Evolutionary conservation across 2,888 invertebrate genomes (phyloP), one percentile per base, ranked within the genome.

Genomic region (Drosophila demipolita): DNA sequence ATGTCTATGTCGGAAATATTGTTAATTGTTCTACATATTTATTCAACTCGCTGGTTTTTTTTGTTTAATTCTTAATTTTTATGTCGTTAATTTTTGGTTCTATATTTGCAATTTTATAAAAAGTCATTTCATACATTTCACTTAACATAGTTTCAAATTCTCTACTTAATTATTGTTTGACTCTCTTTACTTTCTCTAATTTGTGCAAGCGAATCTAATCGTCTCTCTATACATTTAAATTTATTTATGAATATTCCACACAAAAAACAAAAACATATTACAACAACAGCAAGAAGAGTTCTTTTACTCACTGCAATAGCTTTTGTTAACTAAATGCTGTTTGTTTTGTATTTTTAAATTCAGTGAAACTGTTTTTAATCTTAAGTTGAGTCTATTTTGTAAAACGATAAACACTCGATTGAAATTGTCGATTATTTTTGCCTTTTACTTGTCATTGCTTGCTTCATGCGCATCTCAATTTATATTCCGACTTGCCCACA

Each of bases 251-350:
- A 66, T 67, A 82, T 70, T 70, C 52, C 79, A 58, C 61, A 66
- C 69, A 42, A 60, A 71, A 73, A 64, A 42, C 57, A 71, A 70
- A 64, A 58, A 20, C 20, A 12, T 42, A 7, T 3, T 23, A 23
- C 20, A 23, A 23, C 23, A 76, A 75, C 61, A 91, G 90, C 88
- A 92, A 87, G 90, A 92, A 82, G 90, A 91, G 75, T 91, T 90
- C 75, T 91, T 92, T 76, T 91, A 91, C 85, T 86, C 91, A 68
- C 80, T 92, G 76, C 89, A 92, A 85, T 91, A 90, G 89, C 66
- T 63, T 73, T 65, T 50, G 59, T 57, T 62, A 65, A 75, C 29
- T 38, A 65, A 65, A 58, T 58, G 67, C 52, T 85, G 73, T 68
- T 70, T 74, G 55, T 50, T 45, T 45, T 15, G 23, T 45, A 20